Evolutionary conservation across 1,140 invertebrate genomes (phyloP).

Genomic region (Stenopsyche tienmushanensis): DNA sequence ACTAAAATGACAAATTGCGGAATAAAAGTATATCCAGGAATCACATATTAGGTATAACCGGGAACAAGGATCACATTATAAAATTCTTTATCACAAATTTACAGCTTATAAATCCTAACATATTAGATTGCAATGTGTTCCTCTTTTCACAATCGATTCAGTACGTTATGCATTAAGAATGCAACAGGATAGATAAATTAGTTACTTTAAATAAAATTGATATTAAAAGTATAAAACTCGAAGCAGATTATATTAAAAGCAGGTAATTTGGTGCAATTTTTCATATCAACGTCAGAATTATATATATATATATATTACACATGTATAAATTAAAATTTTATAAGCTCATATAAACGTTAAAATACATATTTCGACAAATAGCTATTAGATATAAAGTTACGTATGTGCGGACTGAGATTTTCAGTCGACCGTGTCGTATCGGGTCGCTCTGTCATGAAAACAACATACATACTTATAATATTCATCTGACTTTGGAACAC

Average conservation of each 20-base stretch:
- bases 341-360: slow-evolving; percentile 38
- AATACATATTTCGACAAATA: slow-evolving; percentile 34
- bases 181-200: slow-evolving; percentile 3
- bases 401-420: slow-evolving; percentile 9
- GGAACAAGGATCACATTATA: slow-evolving; percentile 37
- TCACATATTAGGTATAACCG: slow-evolving; percentile 36
- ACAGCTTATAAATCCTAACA: slow-evolving; percentile 29
- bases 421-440: slow-evolving; percentile 19
- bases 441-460: slow-evolving; percentile 38
- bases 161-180: slow-evolving; percentile 10
- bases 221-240: slow-evolving; percentile 33
- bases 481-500: slow-evolving; percentile 35
- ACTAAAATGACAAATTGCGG: slow-evolving; percentile 36
- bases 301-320: slow-evolving; percentile 24
- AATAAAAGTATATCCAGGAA: slow-evolving; percentile 38
- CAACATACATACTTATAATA: slow-evolving; percentile 35
- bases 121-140: slow-evolving; percentile 36
- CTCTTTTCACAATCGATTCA: slow-evolving; percentile 31
- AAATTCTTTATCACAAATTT: slow-evolving; percentile 38
- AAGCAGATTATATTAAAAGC: slow-evolving; percentile 41
- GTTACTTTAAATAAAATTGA: slow-evolving; percentile 15
- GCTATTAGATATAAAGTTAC: slow-evolving; percentile 21
- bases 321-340: slow-evolving; percentile 17
- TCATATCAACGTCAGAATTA: too few relatives aligned
- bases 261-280: slow-evolving; percentile 38